Conservation (phyloP, 2,113 vertebrate species). For the Aptenodytes forsteri region DNA sequence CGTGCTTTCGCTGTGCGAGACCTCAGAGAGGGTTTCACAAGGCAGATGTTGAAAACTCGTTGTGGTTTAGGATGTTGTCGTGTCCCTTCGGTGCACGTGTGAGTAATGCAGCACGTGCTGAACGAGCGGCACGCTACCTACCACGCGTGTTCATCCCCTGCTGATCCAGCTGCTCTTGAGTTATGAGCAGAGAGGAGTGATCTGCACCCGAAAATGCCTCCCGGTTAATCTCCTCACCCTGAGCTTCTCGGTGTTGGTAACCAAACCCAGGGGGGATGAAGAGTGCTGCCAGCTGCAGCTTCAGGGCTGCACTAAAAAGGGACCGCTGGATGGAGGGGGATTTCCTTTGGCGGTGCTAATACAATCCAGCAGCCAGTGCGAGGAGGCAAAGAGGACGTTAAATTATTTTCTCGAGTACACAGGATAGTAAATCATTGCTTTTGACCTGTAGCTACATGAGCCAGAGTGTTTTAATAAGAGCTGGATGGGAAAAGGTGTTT, state of each 20-base stretch:
- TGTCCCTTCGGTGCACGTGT: neutral
- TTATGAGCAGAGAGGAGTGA: neutral
- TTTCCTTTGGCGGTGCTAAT: neutral
- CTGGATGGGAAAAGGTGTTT: neutral
- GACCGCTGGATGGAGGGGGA: fast-evolving
- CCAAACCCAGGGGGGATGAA: neutral
- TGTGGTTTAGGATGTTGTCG: neutral
- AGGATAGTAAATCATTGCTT: neutral
- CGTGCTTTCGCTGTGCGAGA: neutral
- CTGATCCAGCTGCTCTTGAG: neutral
- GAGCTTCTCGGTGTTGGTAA: neutral
- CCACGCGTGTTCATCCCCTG: fast-evolving
- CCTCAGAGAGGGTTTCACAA: conserved; percentile 25
- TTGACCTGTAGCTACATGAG: neutral
- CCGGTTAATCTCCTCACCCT: neutral
- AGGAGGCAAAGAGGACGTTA: neutral
- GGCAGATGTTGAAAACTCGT: neutral
- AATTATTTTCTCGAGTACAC: neutral
- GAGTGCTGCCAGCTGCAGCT: neutral
- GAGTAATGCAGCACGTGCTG: fast-evolving
- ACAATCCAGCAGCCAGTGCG: fast-evolving
- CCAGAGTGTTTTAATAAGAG: neutral
- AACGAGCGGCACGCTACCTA: fast-evolving
- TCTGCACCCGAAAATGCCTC: neutral
- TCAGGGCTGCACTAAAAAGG: neutral